phyloP scores from a whole-genome alignment of 1,140 invertebrate genomes.

The Eriosoma lanigerum region DNA sequence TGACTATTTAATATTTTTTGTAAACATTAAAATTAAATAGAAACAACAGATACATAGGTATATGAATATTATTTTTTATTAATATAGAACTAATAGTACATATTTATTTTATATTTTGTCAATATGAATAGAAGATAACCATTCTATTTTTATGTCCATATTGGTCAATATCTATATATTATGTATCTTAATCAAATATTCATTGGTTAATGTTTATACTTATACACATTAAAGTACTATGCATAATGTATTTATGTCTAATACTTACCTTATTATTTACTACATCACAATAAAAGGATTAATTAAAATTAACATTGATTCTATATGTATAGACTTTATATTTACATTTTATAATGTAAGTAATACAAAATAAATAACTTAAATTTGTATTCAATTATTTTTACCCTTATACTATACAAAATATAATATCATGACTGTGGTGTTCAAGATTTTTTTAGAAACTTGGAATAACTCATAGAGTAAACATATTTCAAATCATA shows the following conservation, averaged over 20 bases:
- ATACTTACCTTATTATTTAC: slow-evolving; percentile 1
- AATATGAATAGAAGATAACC: slow-evolving; percentile 18
- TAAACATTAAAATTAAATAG: background rate
- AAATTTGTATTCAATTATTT: slow-evolving; percentile 32
- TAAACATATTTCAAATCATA: slow-evolving; percentile 18
- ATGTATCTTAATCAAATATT: slow-evolving; percentile 13
- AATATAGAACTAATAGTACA: background rate
- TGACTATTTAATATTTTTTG: too few relatives aligned
- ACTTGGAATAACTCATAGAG: slow-evolving; percentile 29
- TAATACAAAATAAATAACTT: slow-evolving; percentile 38
- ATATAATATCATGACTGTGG: slow-evolving; percentile 36
- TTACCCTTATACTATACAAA: slow-evolving; percentile 43
- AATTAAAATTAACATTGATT: background rate
- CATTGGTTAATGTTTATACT: background rate
- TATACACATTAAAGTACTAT: background rate
- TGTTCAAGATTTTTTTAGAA: slow-evolving; percentile 35
- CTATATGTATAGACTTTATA: slow-evolving; percentile 21
- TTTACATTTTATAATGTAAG: slow-evolving; percentile 40
- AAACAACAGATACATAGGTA: slow-evolving; percentile 2
- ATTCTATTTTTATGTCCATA: slow-evolving; percentile 10
- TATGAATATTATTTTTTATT: slow-evolving; percentile 24
- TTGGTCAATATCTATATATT: background rate
- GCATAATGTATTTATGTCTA: background rate
- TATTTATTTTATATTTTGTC: slow-evolving; percentile 16
- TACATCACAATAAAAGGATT: slow-evolving; percentile 23